Evolutionary conservation across 1,140 invertebrate species (phyloP).

Genomic region (Pinna nobilis): DNA sequence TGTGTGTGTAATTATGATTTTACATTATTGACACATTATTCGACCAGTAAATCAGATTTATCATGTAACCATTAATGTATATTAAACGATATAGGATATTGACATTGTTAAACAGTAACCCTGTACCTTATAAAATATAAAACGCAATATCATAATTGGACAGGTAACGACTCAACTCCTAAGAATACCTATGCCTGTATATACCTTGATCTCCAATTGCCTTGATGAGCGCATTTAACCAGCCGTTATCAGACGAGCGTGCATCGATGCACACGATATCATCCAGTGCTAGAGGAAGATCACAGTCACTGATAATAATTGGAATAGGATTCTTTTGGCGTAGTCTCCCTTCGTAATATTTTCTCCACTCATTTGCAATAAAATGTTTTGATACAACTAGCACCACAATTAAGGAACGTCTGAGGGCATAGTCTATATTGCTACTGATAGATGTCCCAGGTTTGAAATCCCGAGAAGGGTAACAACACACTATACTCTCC

Average conservation of each 20-base stretch:
- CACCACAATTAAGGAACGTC: slow-evolving; percentile 21
- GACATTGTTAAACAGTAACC: too few species aligned
- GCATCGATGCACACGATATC: slow-evolving; percentile 37
- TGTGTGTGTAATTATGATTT: too few species aligned
- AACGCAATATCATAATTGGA: too few species aligned
- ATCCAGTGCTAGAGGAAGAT: slow-evolving; percentile 21
- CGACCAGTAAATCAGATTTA: neutral
- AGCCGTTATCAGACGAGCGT: slow-evolving; percentile 15
- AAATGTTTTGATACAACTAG: slow-evolving; percentile 36
- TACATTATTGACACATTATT: too few species aligned
- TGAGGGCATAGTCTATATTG: slow-evolving; percentile 23
- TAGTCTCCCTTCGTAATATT: slow-evolving; percentile 34
- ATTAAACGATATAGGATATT: neutral
- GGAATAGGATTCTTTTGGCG: slow-evolving; percentile 18
- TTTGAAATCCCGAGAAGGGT: slow-evolving; percentile 39
- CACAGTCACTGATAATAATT: slow-evolving; percentile 21
- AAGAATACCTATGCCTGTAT: neutral
- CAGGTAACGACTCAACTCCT: neutral
- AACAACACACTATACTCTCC: slow-evolving; percentile 34
- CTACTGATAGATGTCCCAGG: slow-evolving; percentile 20
- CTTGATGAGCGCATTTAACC: slow-evolving; percentile 24
- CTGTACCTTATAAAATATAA: too few species aligned
- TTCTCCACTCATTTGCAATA: slow-evolving; percentile 29
- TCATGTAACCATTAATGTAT: neutral
- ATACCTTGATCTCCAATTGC: slow-evolving; percentile 35